These are phyloP conservation scores for Leptobrachium ailaonicum DNA, from an alignment of 2,113 vertebrate species.

Conservation along the genomic window DNA sequence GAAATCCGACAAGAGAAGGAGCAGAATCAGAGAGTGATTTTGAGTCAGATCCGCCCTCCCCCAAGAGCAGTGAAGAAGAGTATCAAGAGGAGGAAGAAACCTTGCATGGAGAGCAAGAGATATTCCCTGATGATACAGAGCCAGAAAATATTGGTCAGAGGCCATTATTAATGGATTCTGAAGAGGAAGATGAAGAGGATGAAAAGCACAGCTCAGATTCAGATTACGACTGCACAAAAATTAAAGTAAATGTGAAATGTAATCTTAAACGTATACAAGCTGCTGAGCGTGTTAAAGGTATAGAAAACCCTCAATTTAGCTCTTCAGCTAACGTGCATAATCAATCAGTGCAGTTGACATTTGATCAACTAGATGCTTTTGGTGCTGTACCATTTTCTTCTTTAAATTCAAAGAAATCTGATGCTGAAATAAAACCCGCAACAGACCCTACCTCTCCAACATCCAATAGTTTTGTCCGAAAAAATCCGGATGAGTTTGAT, in stretches of 20 bases:
- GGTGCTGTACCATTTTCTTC: constrained; percentile 83
- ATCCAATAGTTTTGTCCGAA: constrained; percentile 55
- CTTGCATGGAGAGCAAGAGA: constrained; percentile 82
- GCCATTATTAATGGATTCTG: constrained; percentile 94
- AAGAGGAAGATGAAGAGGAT: constrained; percentile 83
- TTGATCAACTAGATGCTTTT: constrained; percentile 78
- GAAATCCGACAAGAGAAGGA: constrained; percentile 51
- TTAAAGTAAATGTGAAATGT: constrained; percentile 53
- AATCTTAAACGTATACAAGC: constrained; percentile 30
- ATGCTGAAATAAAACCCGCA: constrained; percentile 49
- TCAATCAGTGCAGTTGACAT: neutral
- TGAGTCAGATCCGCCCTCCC: constrained; percentile 92
- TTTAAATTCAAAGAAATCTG: constrained; percentile 56
- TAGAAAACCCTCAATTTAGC: constrained; percentile 38
- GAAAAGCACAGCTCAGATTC: constrained; percentile 91
- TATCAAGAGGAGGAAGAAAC: constrained; percentile 85
- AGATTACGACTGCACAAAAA: constrained; percentile 71
- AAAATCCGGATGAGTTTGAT: constrained; percentile 81
- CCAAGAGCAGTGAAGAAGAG: constrained; percentile 93
- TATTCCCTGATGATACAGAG: constrained; percentile 81
- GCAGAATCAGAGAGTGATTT: constrained; percentile 95
- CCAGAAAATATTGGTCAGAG: constrained; percentile 87
- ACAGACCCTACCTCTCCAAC: constrained; percentile 62
- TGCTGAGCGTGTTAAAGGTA: neutral
- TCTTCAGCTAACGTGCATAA: constrained; percentile 52